Base-by-base conservation (phyloP, 2,888 invertebrate genomes). In the Timema podura region DNA sequence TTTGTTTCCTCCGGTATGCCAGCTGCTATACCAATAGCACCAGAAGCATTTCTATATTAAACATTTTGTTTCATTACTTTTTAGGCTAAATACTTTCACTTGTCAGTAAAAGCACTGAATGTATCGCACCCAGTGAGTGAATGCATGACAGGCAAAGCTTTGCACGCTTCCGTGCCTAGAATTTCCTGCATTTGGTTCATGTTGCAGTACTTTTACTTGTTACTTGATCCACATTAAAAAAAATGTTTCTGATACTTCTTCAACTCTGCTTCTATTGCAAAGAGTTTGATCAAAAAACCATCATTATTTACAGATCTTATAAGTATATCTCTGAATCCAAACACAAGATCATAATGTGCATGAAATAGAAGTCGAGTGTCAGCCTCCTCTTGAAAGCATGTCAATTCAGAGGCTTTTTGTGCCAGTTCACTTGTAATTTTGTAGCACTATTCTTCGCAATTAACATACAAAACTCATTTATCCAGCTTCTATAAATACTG, bases 311-410 rank as follows among this genome's bases (percentile, higher is more conserved):
- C 57, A 57, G n/a, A 57, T 13, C 57, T 57, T 11, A 57, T 57
- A 57, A 57, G 8, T 54, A 13, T 7, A 8, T 57, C 57, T 57
- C n/a, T 57, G 57, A 57, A 57, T 57, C 57, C 57, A 11, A 6
- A 30, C 30, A 57, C n/a, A 57, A n/a, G 15, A 57, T 15, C 57
- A 13, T 57, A 30, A 11, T 57, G 57, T 57, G 9, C 57, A 8
- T 57, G 57, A n/a, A 57, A 13, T 57, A 57, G 13, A 11, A 57
- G 9, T 57, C 9, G 5, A 30, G n/a, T 57, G 1, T 57, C 9
- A n/a, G 57, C n/a, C 57, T 57, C 57, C 15, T 57, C 57, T 57
- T 57, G n/a, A 30, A 57, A 57, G 30, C 57, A 57, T 57, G 57
- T 13, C 5, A n/a, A 57, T 57, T 57, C 57, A 57, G 57, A n/a